Base-by-base conservation (phyloP, 2,113 vertebrate genomes). In the Willisornis vidua region DNA sequence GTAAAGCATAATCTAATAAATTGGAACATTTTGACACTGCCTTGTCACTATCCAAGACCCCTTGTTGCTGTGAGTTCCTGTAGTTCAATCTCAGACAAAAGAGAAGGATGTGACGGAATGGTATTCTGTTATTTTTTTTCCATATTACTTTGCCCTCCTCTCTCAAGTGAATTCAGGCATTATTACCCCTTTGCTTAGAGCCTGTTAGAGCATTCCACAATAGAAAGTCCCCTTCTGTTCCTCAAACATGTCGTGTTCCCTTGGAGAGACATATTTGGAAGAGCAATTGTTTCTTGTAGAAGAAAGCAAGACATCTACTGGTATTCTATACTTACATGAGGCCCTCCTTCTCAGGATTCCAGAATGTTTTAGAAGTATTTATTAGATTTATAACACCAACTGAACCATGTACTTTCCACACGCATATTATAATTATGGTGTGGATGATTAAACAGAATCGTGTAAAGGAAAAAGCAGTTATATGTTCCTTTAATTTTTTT, bases 61-160 rank as follows among this genome's bases (percentile, higher is more conserved):
- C 95, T 89, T 85, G 77, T 82, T 83, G 89, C 62, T 96, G 58
- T 73, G 84, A 86, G 79, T 94, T 91, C 89, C 62, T 94, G 86
- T 82, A 90, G 88, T 35, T 97, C 85, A 83, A 83, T 51, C 46
- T 90, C 90, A 94, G 82, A 95, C 80, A 96, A 95, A 96, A 85
- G 87, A 75, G 91, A 87, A 96, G 89, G 87, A 97, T 94, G 93
- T 94, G 87, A 87, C 1, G 20, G 79, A 95, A 94, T 76, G 46
- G 79, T 88, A 51, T 96, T 96, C 88, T 92, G 85, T 78, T 94
- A 85, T 96, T 96, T 96, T 95, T 95, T 92, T 95, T 76, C 87
- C 4, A 0, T 87, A 85, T 82, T 68, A 41, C 35, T 91, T 72
- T 82, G 29, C 90, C 93, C 78, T 96, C 85, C 92, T 91, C 87